Conservation (phyloP, 2,797 vertebrate species). For the Enteromius anoplus region DNA sequence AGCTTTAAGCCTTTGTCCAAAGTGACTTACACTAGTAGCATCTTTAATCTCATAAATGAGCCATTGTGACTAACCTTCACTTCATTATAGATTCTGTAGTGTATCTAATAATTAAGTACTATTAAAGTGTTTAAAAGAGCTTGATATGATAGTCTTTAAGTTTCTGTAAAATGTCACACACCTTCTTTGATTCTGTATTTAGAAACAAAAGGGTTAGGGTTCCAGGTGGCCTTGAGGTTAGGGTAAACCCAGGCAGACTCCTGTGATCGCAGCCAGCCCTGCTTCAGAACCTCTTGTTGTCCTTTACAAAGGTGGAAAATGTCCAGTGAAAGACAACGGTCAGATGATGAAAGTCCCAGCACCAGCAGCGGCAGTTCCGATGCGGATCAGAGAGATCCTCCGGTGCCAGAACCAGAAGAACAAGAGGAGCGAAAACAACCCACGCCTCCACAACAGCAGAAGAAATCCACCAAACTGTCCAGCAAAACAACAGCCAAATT, state of each 20-base stretch:
- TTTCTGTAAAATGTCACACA: not conserved
- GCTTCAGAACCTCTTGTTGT: constrained; percentile 51
- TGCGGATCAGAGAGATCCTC: constrained; percentile 87
- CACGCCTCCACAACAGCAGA: constrained; percentile 84
- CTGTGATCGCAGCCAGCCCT: not conserved
- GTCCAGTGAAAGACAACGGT: constrained; percentile 91
- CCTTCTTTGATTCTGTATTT: constrained; percentile 1
- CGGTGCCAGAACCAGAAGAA: constrained; percentile 85
- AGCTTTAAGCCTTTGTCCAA: not conserved
- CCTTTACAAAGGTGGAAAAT: constrained; percentile 71
- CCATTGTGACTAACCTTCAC: not conserved
- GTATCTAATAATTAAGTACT: not conserved
- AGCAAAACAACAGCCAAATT: constrained; percentile 92
- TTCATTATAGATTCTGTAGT: not conserved
- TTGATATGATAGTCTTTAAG: not conserved
- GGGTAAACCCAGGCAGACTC: constrained; percentile 7
- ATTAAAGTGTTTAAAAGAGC: not conserved
- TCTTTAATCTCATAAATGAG: not conserved
- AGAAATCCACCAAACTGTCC: constrained; percentile 88
- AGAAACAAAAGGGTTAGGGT: constrained; percentile 4
- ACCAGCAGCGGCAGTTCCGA: constrained; percentile 92
- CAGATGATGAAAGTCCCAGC: constrained; percentile 90
- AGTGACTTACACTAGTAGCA: not conserved
- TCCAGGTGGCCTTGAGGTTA: not conserved
- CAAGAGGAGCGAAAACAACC: constrained; percentile 86